Conservation (phyloP, 2,888 invertebrate species). For the Leptopilina syphax region DNA sequence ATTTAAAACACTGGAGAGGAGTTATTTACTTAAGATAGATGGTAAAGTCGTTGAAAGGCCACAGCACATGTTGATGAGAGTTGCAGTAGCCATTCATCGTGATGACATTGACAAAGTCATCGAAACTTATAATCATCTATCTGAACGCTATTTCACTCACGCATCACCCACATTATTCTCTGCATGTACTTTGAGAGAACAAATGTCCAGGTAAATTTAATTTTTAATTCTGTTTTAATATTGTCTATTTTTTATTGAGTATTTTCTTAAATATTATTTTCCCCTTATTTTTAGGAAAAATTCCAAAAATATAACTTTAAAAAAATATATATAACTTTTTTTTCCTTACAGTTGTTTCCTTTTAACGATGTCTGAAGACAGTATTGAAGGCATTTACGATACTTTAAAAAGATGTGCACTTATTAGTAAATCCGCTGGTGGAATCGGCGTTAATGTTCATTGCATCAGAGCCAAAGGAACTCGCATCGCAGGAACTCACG, state of each 20-base stretch:
- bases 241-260: not conserved
- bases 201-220: slow-evolving; percentile 86
- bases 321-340: not conserved
- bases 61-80: slow-evolving; percentile 99
- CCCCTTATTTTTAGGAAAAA: not conserved
- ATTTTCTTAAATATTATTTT: not conserved
- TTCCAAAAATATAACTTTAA: not conserved
- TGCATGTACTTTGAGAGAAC: slow-evolving; percentile 93
- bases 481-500: slow-evolving; percentile 95
- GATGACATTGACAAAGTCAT: slow-evolving; percentile 95
- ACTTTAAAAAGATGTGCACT: slow-evolving; percentile 95
- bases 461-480: slow-evolving; percentile 95
- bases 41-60: slow-evolving; percentile 97
- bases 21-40: slow-evolving; percentile 94
- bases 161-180: slow-evolving; percentile 98
- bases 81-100: slow-evolving; percentile 96
- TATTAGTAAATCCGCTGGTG: slow-evolving; percentile 98
- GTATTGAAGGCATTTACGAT: slow-evolving; percentile 96
- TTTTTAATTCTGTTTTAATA: slow-evolving; percentile 1
- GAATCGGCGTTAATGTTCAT: slow-evolving; percentile 97
- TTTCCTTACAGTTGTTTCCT: slow-evolving; percentile 88
- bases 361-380: slow-evolving; percentile 95
- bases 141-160: slow-evolving; percentile 97
- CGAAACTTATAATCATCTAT: slow-evolving; percentile 96
- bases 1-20: slow-evolving; percentile 98